Conservation (phyloP, 2,888 invertebrate species). For the Augochlorella aurata region DNA sequence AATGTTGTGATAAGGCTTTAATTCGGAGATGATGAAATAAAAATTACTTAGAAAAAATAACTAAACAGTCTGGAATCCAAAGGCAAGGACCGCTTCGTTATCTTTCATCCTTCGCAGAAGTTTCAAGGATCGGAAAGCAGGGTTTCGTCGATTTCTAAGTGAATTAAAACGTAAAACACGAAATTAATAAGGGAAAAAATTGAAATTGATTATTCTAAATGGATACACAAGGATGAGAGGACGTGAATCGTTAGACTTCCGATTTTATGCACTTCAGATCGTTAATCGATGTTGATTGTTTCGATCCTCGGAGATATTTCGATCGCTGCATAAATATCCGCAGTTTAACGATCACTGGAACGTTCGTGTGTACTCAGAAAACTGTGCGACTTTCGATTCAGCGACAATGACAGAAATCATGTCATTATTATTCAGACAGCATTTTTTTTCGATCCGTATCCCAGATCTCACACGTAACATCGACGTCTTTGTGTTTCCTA, state of each 20-base stretch:
- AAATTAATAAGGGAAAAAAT: background rate
- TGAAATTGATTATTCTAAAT: background rate
- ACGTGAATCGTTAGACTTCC: background rate
- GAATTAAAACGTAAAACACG: background rate
- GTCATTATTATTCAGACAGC: conserved; percentile 58
- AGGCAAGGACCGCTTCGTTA: background rate
- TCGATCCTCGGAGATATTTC: background rate
- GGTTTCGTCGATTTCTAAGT: background rate
- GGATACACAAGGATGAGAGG: background rate
- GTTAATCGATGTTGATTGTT: background rate
- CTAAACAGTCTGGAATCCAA: background rate
- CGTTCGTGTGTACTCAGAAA: conserved; percentile 19
- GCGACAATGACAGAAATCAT: conserved; percentile 59
- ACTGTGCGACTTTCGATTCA: conserved; percentile 33
- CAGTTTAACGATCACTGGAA: background rate
- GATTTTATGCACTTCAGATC: background rate
- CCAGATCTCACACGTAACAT: conserved; percentile 65
- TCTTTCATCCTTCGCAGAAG: background rate
- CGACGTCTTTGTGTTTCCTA: conserved; percentile 65
- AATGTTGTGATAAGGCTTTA: background rate
- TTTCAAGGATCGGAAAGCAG: background rate
- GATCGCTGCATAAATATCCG: background rate
- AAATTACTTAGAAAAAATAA: background rate
- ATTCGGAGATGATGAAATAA: background rate
- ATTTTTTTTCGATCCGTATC: conserved; percentile 57